phyloP scores from a whole-genome alignment of 2,888 invertebrate species.

The Pammene aurita region DNA sequence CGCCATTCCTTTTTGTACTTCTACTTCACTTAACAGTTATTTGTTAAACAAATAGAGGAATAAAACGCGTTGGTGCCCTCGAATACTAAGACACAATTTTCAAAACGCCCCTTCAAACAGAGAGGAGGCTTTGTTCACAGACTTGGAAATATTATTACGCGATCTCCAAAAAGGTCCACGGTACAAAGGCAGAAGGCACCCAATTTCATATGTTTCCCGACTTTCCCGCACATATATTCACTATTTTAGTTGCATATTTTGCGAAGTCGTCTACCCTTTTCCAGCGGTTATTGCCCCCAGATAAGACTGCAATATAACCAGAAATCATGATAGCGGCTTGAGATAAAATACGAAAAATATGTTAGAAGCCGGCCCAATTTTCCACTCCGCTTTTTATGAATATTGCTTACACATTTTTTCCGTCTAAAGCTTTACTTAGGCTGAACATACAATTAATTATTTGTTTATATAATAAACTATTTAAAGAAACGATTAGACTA shows the following conservation, averaged over 20 bases:
- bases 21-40: conserved; percentile 12
- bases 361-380: conserved; percentile 54
- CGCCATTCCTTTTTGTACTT: conserved; percentile 6
- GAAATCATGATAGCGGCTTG: conserved; percentile 48
- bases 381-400: conserved; percentile 61
- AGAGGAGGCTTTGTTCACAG: conserved; percentile 67
- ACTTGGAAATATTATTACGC: conserved; percentile 76
- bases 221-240: conserved; percentile 56
- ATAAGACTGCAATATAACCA: conserved; percentile 48
- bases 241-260: conserved; percentile 63
- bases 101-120: conserved; percentile 62
- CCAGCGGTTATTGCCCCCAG: conserved; percentile 56
- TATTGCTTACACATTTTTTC: conserved; percentile 25
- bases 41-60: conserved; percentile 22
- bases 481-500: no score
- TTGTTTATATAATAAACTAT: no score
- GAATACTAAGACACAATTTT: conserved; percentile 61
- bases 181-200: conserved; percentile 58
- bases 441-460: background rate
- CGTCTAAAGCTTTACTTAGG: background rate
- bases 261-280: conserved; percentile 62
- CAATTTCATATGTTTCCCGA: conserved; percentile 55
- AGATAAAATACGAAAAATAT: conserved; percentile 54
- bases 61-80: conserved; percentile 48
- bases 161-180: conserved; percentile 66